Conservation (phyloP, 2,888 invertebrate genomes). For the Synanthedon myopaeformis region DNA sequence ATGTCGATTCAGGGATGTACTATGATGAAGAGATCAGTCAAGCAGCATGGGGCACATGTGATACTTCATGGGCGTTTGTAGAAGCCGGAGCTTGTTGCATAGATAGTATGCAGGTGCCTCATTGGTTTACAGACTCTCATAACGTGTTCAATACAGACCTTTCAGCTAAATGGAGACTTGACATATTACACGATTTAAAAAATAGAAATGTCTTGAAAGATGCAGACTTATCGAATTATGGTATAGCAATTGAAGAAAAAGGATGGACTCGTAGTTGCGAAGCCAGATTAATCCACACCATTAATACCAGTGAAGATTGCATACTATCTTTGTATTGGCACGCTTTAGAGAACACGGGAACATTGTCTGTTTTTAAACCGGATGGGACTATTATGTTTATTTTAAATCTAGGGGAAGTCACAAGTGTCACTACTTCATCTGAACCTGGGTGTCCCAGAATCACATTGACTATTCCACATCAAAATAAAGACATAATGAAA, state of each 20-base stretch:
- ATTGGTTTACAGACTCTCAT: constrained; percentile 79
- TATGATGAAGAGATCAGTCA: constrained; percentile 82
- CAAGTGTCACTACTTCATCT: constrained; percentile 80
- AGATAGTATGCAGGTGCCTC: constrained; percentile 79
- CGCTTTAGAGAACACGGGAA: constrained; percentile 77
- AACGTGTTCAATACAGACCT: constrained; percentile 73
- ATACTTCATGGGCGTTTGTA: constrained; percentile 84
- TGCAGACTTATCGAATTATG: constrained; percentile 72
- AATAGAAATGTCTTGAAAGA: constrained; percentile 60
- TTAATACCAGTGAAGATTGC: constrained; percentile 77
- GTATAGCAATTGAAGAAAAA: constrained; percentile 84
- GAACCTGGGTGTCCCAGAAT: constrained; percentile 84
- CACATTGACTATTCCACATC: constrained; percentile 78
- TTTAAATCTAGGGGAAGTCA: constrained; percentile 80
- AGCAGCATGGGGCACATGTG: constrained; percentile 84
- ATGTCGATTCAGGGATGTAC: constrained; percentile 84
- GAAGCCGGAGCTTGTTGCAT: constrained; percentile 84
- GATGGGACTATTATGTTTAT: constrained; percentile 83
- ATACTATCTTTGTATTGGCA: constrained; percentile 87
- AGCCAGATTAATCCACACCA: constrained; percentile 73
- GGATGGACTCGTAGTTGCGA: constrained; percentile 90
- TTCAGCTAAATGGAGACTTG: constrained; percentile 80
- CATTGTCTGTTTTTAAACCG: constrained; percentile 80
- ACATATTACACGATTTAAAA: constrained; percentile 78
- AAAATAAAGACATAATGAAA: constrained; percentile 68